Base-by-base conservation (phyloP, 2,888 invertebrate species). In the Sphaerophoria rueppellii region DNA sequence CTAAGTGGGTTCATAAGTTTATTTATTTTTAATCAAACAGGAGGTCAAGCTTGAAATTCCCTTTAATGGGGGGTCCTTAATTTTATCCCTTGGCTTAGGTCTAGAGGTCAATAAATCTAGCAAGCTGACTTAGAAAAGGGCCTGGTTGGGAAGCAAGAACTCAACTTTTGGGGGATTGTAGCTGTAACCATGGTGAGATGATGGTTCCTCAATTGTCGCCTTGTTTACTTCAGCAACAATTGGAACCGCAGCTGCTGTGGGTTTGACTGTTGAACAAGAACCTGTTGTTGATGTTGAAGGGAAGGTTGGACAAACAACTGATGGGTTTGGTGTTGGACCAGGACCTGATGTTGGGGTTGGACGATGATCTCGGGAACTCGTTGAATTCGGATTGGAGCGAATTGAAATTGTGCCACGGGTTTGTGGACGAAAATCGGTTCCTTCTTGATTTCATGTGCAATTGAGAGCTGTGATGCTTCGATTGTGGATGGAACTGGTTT, bases 1-100 rank as follows among this genome's bases (percentile, higher is more conserved):
- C 14, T 14, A 34, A 5, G 34, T 14, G 9, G 11, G 12, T 48
- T n/a, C 34, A 37, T 37, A 50, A 32, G 43, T 65, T 50, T 65
- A 65, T 65, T 65, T 37, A 65, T 37, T 50, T 65, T 50, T 65
- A 50, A 76, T 48, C 54, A 79, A 75, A 76, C 43, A 55, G 50
- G 76, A 85, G 80, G 63, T 69, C 11, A 61, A 69, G 48, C 12
- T 35, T 35, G 9, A 40, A 24, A 5, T 11, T 3, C 16, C 37
- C 16, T 3, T 58, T 48, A 11, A 50, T 3, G 14, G 48, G 48
- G 14, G 32, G 43, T 61, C n/a, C 4, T 9, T 9, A 43, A 11
- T 43, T 43, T 43, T 43, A 9, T 40, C 24, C 24, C 24, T 24
- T 24, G 24, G 24, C 24, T 24, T 24, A 24, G 24, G 24, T 24